A percentile compares a stretch with the other conserved stretches of the same genome.
Evolutionary conservation across 2,888 invertebrate genomes (phyloP).

Genomic region (Thecophora atra): DNA sequence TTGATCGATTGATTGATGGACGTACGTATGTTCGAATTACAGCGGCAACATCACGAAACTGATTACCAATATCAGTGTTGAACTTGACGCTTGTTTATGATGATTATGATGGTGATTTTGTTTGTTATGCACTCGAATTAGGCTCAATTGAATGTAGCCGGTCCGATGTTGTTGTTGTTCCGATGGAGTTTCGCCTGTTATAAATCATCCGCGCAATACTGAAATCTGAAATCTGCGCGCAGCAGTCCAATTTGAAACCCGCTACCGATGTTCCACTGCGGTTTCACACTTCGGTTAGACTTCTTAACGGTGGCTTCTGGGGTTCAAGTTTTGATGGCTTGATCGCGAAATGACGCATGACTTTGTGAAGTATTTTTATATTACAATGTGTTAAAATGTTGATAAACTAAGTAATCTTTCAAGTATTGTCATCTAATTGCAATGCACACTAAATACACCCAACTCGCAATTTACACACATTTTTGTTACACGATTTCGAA

Average conservation of each 20-base stretch:
- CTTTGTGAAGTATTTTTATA: slow-evolving; percentile 22
- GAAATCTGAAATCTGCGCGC: slow-evolving; percentile 22
- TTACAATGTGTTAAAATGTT: slow-evolving; percentile 31
- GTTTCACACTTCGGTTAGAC: slow-evolving; percentile 65
- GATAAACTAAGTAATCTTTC: slow-evolving; percentile 5
- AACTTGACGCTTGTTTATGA: slow-evolving; percentile 37
- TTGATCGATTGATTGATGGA: neutral
- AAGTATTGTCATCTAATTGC: neutral
- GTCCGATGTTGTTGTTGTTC: neutral
- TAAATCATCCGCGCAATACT: slow-evolving; percentile 31
- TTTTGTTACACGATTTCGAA: no score
- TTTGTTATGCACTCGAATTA: slow-evolving; percentile 29
- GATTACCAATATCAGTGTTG: slow-evolving; percentile 37
- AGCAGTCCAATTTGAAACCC: slow-evolving; percentile 45
- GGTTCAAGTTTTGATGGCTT: neutral
- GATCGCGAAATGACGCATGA: slow-evolving; percentile 16
- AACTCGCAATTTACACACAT: no score
- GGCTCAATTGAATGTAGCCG: slow-evolving; percentile 30
- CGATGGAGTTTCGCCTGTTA: slow-evolving; percentile 15
- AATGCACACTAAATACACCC: no score
- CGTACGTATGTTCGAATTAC: neutral
- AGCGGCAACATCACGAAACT: slow-evolving; percentile 31
- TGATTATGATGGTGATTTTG: slow-evolving; percentile 27
- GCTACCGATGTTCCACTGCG: slow-evolving; percentile 65
- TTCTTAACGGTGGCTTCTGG: slow-evolving; percentile 39